Evolutionary conservation across 2,888 invertebrate species (phyloP).

Genomic region (Ischnus inquisitorius): DNA sequence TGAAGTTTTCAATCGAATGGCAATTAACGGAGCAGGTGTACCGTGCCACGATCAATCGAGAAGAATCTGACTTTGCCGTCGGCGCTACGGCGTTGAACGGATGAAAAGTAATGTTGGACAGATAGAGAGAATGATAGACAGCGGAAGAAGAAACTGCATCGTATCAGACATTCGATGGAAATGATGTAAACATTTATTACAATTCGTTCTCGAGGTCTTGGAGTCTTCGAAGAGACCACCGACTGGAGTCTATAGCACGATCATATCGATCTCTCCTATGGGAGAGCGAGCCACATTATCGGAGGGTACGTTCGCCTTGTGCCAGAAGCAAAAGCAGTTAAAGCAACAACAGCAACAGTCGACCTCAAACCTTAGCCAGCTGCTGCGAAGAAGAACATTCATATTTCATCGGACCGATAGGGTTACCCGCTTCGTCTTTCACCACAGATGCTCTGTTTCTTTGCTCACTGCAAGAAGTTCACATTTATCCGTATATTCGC

Average conservation of each 20-base stretch:
- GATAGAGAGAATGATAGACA: slow-evolving; percentile 9
- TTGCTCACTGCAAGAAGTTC: slow-evolving; percentile 12
- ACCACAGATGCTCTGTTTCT: slow-evolving; percentile 46
- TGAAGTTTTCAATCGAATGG: neutral
- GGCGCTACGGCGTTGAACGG: neutral
- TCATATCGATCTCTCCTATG: slow-evolving; percentile 63
- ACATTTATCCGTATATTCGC: slow-evolving; percentile 40
- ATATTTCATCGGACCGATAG: slow-evolving; percentile 78
- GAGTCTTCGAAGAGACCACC: slow-evolving; percentile 50
- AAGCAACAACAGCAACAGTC: slow-evolving; percentile 65
- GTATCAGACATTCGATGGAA: slow-evolving; percentile 32
- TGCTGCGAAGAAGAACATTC: slow-evolving; percentile 77
- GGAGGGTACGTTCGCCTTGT: slow-evolving; percentile 47
- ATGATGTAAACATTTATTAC: slow-evolving; percentile 41
- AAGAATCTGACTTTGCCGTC: neutral
- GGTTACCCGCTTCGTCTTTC: slow-evolving; percentile 69
- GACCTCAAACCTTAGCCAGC: slow-evolving; percentile 79
- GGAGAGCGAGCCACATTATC: slow-evolving; percentile 51
- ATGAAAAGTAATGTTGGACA: neutral
- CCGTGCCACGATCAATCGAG: neutral
- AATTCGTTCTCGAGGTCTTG: slow-evolving; percentile 30
- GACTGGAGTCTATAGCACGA: slow-evolving; percentile 65
- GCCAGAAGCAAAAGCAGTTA: slow-evolving; percentile 55
- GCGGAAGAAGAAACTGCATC: slow-evolving; percentile 25
- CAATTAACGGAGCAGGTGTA: neutral